These are phyloP conservation scores for Centruroides sculpturatus DNA, from an alignment of 1,140 invertebrate species.

Conservation along the genomic window DNA sequence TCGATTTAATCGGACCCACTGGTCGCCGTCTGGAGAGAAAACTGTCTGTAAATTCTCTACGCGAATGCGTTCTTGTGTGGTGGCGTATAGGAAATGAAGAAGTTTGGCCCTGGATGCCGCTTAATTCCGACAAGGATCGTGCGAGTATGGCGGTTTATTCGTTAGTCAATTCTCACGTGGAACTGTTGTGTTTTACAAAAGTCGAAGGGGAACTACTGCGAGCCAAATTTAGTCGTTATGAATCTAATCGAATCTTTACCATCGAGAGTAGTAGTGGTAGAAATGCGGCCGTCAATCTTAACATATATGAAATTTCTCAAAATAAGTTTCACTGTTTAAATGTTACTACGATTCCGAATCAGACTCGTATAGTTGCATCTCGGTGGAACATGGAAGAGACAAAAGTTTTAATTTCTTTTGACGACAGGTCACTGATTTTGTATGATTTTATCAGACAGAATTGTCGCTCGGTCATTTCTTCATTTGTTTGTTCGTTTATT, in stretches of 20 bases:
- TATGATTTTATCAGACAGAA: conserved; percentile 9
- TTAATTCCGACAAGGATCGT: conserved; percentile 1
- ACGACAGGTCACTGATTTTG: conserved; percentile 1
- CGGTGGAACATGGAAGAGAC: conserved; percentile 4
- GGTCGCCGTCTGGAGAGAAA: conserved; percentile 7
- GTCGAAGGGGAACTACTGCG: conserved; percentile 7
- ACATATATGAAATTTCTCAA: conserved; percentile 7
- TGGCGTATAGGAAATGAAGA: conserved; percentile 4
- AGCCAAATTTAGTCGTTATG: conserved; percentile 4
- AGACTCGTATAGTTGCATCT: conserved; percentile 3
- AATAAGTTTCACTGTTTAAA: conserved; percentile 5
- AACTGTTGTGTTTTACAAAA: conserved; percentile 7
- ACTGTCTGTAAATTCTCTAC: conserved; percentile 7
- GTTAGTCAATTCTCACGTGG: conserved; percentile 1
- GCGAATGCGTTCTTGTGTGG: conserved; percentile 7
- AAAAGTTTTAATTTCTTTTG: conserved; percentile 7
- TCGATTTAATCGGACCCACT: conserved; percentile 9
- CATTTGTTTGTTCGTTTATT: conserved; percentile 1
- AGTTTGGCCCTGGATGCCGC: conserved; percentile 11
- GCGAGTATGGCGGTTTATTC: conserved; percentile 10
- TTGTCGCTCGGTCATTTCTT: conserved; percentile 2
- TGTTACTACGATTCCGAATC: conserved; percentile 5
- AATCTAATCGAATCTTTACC: conserved; percentile 11
- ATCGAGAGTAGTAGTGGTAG: conserved; percentile 3
- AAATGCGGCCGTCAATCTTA: conserved; percentile 1